Base-by-base conservation (phyloP, 1,140 invertebrate genomes). In the Lucilia cuprina region DNA sequence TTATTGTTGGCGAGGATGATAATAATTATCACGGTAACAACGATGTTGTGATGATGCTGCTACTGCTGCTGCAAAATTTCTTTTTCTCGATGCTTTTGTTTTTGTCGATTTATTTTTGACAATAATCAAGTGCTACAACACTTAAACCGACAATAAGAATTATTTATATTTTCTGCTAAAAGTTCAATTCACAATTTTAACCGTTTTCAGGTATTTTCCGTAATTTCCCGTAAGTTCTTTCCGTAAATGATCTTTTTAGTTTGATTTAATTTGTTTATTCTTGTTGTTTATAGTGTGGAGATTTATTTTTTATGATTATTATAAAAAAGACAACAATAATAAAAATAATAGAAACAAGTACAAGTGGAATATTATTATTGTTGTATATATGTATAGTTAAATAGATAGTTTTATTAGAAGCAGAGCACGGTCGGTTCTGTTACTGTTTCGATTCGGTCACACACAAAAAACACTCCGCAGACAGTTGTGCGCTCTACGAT, bases 401-500 rank as follows among this genome's bases (percentile, higher is more conserved):
- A 41, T 41, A 41, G 41, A 41, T 41, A 41, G 41, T 41, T 41
- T 41, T 41, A 41, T 41, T 41, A 25, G n/a, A 49, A 80, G 77
- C 77, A 50, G 41, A 50, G 41, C 82, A 50, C 82, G 25, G 80
- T 65, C 34, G 47, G 82, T 82, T 55, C 49, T 55, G 55, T 82
- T 82, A 41, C 41, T 35, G 47, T 60, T 60, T 80, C 9, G 41
- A 80, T 80, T 49, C 19, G 77, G 41, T 47, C 41, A 70, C 65
- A 70, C 77, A 80, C 83, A 25, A 82, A 75, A 84, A 84, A 84
- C 82, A 74, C 84, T 90, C 89, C 89, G 89, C 88, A 90, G 89
- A 90, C 89, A 90, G 89, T 90, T 90, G 89, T 90, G 89, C 89
- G 89, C 89, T 89, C 88, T 86, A 90, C 89, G 89, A 90, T 90